A percentile compares a stretch with the other conserved stretches of the same genome.
Evolutionary conservation across 64 coral and sea anemone species (phyloP).

Genomic region (Actinia equina): DNA sequence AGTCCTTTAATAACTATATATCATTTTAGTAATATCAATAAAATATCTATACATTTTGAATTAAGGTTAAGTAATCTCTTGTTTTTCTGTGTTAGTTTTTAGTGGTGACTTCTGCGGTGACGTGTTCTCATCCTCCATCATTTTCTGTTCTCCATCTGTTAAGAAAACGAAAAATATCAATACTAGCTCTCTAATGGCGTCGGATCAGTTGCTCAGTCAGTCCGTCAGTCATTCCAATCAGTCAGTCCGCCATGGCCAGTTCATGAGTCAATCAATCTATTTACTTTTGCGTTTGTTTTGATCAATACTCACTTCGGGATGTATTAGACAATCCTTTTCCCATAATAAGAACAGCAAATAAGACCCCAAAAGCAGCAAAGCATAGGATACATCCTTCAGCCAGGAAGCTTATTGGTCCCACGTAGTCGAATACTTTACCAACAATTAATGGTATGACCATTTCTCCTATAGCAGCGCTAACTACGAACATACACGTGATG

Average conservation of each 20-base stretch:
- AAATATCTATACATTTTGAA: not conserved
- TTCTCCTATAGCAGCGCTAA: slow-evolving; percentile 86
- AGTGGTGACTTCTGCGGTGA: not conserved
- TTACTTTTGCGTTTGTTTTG: not conserved
- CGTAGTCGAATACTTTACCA: slow-evolving; percentile 81
- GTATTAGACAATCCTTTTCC: slow-evolving; percentile 52
- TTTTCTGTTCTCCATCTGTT: not conserved
- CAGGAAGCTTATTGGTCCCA: slow-evolving; percentile 71
- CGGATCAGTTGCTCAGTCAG: not conserved
- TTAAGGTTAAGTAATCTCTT: not conserved
- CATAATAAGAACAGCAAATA: slow-evolving; percentile 70
- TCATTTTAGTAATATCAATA: not conserved
- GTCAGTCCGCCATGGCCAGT: no score
- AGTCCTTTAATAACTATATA: not conserved
- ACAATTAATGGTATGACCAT: slow-evolving; percentile 88
- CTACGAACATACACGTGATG: slow-evolving; percentile 88
- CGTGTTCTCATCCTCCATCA: not conserved
- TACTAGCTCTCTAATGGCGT: no score
- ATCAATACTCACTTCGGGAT: not conserved
- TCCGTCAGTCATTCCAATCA: not conserved
- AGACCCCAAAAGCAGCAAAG: slow-evolving; percentile 70
- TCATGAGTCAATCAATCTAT: no score
- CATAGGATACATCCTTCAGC: slow-evolving; percentile 74
- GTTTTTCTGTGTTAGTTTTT: not conserved
- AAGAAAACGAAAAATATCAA: not conserved